Conservation (phyloP, 2,797 vertebrate species). For the Melanotaenia maccullochi region DNA sequence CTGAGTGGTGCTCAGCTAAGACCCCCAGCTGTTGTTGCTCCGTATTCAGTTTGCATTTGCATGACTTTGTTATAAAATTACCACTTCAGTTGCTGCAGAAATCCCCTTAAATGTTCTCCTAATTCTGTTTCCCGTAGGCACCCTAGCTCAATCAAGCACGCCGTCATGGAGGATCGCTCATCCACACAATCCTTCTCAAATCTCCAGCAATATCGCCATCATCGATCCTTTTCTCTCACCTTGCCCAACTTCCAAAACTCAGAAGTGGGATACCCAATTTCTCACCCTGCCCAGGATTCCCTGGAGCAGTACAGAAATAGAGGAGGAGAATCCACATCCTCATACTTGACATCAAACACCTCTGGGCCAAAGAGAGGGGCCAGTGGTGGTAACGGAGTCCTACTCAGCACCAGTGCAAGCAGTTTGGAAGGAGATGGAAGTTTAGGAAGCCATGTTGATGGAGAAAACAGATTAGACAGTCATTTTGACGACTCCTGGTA, state of each 20-base stretch:
- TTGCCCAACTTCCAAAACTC: constrained; percentile 51
- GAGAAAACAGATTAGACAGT: constrained; percentile 6
- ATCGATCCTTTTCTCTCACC: constrained; percentile 43
- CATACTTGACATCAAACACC: constrained; percentile 28
- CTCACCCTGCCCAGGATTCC: constrained; percentile 46
- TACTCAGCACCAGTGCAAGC: constrained; percentile 14
- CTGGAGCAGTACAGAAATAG: constrained; percentile 52
- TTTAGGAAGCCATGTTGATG: constrained; percentile 40
- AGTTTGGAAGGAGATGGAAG: constrained; percentile 47
- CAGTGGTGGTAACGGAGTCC: constrained; percentile 27
- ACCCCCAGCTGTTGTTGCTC: neutral
- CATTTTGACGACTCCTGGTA: constrained; percentile 57
- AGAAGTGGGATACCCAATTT: constrained; percentile 39
- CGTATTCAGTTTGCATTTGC: neutral
- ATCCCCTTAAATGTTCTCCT: neutral
- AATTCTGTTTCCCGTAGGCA: constrained; percentile 37
- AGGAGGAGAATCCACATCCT: constrained; percentile 36
- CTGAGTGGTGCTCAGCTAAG: neutral
- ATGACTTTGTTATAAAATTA: neutral
- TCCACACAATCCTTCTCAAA: constrained; percentile 65
- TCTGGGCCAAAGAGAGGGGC: constrained; percentile 31
- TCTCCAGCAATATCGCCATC: constrained; percentile 59
- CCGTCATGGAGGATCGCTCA: constrained; percentile 77
- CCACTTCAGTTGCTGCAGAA: neutral
- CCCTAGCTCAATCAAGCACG: constrained; percentile 37